phyloP scores from a whole-genome alignment of 1,140 invertebrate genomes.

The Drosophila azteca region DNA sequence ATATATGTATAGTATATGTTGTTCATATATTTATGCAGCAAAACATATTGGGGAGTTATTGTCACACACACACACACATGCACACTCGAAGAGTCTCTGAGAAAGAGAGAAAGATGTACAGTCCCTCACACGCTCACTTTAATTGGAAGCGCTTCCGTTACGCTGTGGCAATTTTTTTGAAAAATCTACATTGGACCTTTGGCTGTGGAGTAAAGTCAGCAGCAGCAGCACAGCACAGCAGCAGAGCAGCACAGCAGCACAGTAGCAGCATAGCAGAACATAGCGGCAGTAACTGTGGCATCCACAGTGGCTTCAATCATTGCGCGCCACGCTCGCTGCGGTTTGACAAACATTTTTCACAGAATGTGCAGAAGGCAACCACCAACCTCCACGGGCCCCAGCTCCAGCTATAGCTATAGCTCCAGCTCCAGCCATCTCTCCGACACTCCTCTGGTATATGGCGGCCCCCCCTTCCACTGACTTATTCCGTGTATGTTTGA shows the following conservation, averaged over 20 bases:
- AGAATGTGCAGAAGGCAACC: constrained; percentile 67
- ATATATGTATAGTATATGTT: constrained; percentile 16
- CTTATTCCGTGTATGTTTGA: constrained; percentile 69
- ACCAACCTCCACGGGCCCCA: constrained; percentile 26
- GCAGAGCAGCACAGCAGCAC: constrained; percentile 32
- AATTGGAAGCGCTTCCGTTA: constrained; percentile 72
- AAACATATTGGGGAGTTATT: constrained; percentile 77
- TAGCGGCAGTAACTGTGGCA: constrained; percentile 52
- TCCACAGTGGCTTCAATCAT: constrained; percentile 78
- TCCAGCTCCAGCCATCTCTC: constrained; percentile 11
- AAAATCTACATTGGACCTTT: constrained; percentile 69
- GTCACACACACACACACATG: constrained; percentile 30
- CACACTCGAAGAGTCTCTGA: constrained; percentile 1
- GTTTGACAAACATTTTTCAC: constrained; percentile 81
- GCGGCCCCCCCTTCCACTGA: constrained; percentile 24
- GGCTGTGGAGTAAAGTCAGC: constrained; percentile 24
- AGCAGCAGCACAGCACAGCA: constrained; percentile 33
- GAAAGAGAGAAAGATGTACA: constrained; percentile 37
- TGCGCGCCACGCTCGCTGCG: constrained; percentile 74
- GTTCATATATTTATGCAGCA: constrained; percentile 51
- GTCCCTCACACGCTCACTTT: constrained; percentile 69
- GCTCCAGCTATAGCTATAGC: constrained; percentile 11
- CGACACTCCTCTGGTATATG: constrained; percentile 24
- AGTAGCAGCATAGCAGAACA: constrained; percentile 33
- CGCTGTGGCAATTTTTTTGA: constrained; percentile 74